These are phyloP conservation scores for Archips crataeganus DNA, from an alignment of 2,888 invertebrate species.

Conservation along the genomic window DNA sequence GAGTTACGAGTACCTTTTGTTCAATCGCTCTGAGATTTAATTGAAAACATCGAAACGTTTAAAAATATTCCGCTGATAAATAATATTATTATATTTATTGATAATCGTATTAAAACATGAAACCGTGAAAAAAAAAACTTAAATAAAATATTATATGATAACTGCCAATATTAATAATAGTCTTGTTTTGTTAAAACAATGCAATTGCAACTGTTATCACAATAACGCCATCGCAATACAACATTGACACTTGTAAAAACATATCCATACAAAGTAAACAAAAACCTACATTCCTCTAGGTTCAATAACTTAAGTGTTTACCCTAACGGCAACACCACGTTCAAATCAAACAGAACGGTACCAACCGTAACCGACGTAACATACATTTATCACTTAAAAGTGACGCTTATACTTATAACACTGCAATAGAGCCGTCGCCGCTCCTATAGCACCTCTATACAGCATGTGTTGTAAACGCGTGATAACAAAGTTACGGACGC, in stretches of 20 bases:
- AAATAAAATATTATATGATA: neutral
- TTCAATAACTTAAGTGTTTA: conserved; percentile 57
- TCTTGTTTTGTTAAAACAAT: conserved; percentile 4
- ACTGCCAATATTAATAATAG: neutral
- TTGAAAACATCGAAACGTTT: neutral
- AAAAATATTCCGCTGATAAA: no score
- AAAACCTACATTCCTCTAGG: conserved; percentile 46
- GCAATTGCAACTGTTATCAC: conserved; percentile 18
- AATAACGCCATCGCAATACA: conserved; percentile 3
- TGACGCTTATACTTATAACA: conserved; percentile 10
- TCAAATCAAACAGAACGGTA: conserved; percentile 46
- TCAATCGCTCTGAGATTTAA: neutral
- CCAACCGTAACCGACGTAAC: conserved; percentile 7
- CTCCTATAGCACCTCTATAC: neutral
- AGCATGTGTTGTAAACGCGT: conserved; percentile 3
- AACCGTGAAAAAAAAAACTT: neutral
- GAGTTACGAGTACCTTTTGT: neutral
- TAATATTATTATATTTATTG: no score
- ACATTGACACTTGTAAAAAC: conserved; percentile 39
- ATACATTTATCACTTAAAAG: conserved; percentile 8
- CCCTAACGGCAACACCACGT: conserved; percentile 53
- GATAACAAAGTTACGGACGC: conserved; percentile 14
- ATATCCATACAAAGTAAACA: conserved; percentile 42
- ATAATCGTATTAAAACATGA: no score
- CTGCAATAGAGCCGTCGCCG: conserved; percentile 8